Percentiles rank a stretch among this genome's conserved stretches.
These are phyloP conservation scores for Cavia porcellus DNA, from an alignment of 2,113 vertebrate species.

Conservation along the genomic window DNA sequence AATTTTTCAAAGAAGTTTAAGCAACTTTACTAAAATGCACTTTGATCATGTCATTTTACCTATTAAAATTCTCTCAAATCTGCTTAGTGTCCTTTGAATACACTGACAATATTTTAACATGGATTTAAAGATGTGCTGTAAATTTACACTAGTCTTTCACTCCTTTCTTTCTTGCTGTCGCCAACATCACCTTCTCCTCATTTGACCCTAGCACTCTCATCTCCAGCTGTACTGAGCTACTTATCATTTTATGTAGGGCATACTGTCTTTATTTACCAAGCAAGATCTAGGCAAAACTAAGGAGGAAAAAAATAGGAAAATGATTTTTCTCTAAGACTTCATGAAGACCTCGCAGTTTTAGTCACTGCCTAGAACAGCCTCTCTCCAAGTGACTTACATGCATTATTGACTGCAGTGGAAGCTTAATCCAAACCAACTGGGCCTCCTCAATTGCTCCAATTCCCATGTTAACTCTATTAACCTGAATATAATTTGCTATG, in stretches of 20 bases:
- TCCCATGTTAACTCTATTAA: constrained; percentile 26
- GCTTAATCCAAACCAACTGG: neutral
- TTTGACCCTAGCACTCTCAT: neutral
- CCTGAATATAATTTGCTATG: constrained; percentile 59
- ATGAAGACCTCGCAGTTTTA: neutral
- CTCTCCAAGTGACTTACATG: neutral
- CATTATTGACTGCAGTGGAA: neutral
- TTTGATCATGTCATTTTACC: neutral
- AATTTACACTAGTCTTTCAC: neutral
- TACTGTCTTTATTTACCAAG: neutral
- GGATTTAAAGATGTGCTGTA: neutral
- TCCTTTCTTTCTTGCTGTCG: neutral
- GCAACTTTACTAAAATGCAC: neutral
- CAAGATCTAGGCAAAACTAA: neutral
- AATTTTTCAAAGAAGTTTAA: neutral
- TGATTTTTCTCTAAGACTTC: neutral
- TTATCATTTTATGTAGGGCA: neutral
- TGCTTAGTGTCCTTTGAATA: neutral
- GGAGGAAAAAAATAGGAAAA: neutral
- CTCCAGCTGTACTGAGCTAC: neutral
- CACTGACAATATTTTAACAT: neutral
- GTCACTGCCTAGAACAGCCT: neutral
- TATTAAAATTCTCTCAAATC: neutral
- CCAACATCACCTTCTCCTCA: neutral
- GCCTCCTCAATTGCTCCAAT: neutral